Conservation (phyloP, 2,797 vertebrate genomes). For the Garrulus glandarius region DNA sequence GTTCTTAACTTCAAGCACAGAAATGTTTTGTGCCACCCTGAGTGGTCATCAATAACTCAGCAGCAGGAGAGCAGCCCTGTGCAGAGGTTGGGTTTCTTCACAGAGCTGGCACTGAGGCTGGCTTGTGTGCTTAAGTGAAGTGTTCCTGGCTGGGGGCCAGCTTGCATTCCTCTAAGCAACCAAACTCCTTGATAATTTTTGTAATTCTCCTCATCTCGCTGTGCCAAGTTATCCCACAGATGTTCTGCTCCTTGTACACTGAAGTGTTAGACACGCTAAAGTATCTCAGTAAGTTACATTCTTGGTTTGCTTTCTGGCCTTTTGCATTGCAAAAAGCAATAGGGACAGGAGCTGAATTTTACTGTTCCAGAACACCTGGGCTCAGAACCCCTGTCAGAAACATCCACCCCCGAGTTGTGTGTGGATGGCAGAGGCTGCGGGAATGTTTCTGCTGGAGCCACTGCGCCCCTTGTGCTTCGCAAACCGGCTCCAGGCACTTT, state of each 20-base stretch:
- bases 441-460: not conserved
- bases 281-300: not conserved
- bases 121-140: not conserved
- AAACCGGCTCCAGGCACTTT: conserved; percentile 44
- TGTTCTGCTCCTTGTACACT: not conserved
- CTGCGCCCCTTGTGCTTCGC: not conserved
- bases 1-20: not conserved
- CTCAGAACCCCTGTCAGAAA: not conserved
- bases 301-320: not conserved
- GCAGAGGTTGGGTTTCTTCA: not conserved
- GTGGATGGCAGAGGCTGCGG: not conserved
- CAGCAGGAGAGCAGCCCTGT: not conserved
- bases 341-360: not conserved
- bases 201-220: not conserved
- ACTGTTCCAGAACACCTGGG: not conserved
- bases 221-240: not conserved
- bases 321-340: not conserved
- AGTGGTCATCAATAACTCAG: not conserved
- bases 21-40: not conserved
- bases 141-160: not conserved
- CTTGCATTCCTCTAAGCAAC: not conserved
- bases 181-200: not conserved
- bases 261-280: rapidly evolving
- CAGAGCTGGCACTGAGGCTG: not conserved
- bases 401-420: not conserved